Base-by-base conservation (phyloP, 1,140 invertebrate genomes). In the Drosophila sulfurigaster region DNA sequence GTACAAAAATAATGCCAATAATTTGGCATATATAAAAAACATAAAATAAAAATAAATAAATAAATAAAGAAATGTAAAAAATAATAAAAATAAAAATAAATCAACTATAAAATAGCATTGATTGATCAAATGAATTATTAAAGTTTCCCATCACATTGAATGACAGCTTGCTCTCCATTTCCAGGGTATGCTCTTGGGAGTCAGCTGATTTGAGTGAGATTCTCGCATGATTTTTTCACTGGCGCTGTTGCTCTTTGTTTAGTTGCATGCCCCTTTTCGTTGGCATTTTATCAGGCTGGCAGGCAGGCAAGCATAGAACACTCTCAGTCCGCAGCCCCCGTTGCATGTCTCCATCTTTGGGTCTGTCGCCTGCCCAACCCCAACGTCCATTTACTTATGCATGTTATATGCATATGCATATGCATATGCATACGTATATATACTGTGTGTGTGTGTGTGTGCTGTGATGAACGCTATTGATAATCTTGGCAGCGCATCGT, bases 391-490 rank as follows among this genome's bases (percentile, higher is more conserved):
- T 49, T 54, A 51, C 16, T 30, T 25, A 43, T 49, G 35, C 30
- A 48, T 68, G 5, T 63, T 63, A 43, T 43, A 43, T 43, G 41
- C 28, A 38, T 25, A 28, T 49, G 46, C 13, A 43, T 43, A 43
- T 43, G 41, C 28, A 38, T 25, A 28, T 49, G 46, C 13, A 8
- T 11, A 8, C 5, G 15, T 15, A 11, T 38, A 20, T 49, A 8
- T 46, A 32, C 32, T 8, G 7, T 15, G 15, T 63, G 38, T 66
- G 49, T 57, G 5, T 20, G 20, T 43, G 16, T 10, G 15, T 51
- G 56, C 52, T 77, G 71, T 81, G 81, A 86, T 86, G 81, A 83
- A 69, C 78, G 78, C 81, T 81, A 85, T 85, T 85, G 81, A 85
- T 85, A 85, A 85, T 86, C 74, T 62, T 70, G 54, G 10, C 67